Percentiles rank a stretch among this genome's conserved stretches.
Evolutionary conservation across 2,113 vertebrate species (phyloP).

Genomic region (Tragulus kanchil): DNA sequence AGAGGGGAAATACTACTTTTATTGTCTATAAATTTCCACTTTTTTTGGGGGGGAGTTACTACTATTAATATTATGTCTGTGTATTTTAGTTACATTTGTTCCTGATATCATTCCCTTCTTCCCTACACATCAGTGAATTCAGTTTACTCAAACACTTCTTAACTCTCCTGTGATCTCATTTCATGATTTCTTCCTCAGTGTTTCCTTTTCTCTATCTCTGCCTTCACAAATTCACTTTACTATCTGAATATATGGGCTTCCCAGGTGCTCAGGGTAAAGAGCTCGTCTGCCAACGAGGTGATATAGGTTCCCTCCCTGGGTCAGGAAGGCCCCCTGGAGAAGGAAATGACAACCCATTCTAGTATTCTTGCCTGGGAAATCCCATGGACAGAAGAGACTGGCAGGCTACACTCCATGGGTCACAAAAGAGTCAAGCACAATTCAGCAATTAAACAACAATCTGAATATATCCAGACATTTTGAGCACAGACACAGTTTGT

Average conservation of each 20-base stretch:
- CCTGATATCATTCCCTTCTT: not conserved
- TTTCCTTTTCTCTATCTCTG: not conserved
- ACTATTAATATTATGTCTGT: not conserved
- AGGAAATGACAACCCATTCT: not conserved
- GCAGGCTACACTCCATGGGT: not conserved
- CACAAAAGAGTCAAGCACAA: not conserved
- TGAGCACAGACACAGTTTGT: not conserved
- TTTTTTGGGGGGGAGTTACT: not conserved
- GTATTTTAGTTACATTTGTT: not conserved
- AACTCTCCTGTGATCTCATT: not conserved
- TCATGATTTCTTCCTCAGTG: not conserved
- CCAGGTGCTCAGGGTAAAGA: not conserved
- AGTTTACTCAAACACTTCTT: not conserved
- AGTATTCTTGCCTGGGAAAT: not conserved
- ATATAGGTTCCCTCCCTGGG: not conserved
- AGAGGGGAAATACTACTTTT: not conserved
- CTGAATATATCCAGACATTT: not conserved
- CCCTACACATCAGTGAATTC: not conserved
- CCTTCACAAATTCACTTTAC: not conserved
- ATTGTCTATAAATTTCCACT: not conserved
- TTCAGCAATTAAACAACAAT: not conserved
- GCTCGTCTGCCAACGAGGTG: not conserved
- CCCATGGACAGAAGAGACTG: not conserved
- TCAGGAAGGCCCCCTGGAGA: not conserved
- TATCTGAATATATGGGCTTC: not conserved